Evolutionary conservation across 2,113 vertebrate genomes (phyloP).

Genomic region (Microcebus ravelobensis): DNA sequence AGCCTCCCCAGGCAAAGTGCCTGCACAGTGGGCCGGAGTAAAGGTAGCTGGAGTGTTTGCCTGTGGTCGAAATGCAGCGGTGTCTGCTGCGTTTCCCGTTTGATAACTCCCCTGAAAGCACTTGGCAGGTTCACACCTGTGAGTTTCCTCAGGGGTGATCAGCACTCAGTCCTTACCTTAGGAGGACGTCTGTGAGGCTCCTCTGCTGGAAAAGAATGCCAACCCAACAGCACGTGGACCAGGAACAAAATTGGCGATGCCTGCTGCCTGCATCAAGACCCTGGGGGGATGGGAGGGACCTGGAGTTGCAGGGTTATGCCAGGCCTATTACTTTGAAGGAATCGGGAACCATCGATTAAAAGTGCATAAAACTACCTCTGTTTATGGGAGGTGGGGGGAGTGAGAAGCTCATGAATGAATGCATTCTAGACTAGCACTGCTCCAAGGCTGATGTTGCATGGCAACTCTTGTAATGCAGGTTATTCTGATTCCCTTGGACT

Average conservation of each 20-base stretch:
- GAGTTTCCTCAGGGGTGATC: not conserved
- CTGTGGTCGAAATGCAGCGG: not conserved
- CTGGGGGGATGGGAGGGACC: not conserved
- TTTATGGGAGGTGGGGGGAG: not conserved
- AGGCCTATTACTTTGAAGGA: not conserved
- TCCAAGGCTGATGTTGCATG: fast-evolving
- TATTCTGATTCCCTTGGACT: not conserved
- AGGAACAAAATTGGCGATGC: not conserved
- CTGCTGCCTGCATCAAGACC: no score
- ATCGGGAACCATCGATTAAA: not conserved
- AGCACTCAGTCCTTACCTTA: not conserved
- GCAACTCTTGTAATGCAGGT: no score
- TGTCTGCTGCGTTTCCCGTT: not conserved
- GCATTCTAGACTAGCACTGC: not conserved
- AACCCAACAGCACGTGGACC: fast-evolving
- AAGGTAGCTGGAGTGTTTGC: not conserved
- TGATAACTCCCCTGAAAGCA: no score
- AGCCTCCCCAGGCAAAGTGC: not conserved
- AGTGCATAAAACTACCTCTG: not conserved
- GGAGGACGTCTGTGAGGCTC: fast-evolving
- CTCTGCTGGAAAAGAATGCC: not conserved
- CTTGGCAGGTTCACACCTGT: not conserved
- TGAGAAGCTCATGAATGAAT: no score
- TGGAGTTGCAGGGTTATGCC: not conserved
- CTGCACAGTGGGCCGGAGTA: not conserved